Conservation (phyloP, 2,797 vertebrate genomes). For the Myotis daubentonii region DNA sequence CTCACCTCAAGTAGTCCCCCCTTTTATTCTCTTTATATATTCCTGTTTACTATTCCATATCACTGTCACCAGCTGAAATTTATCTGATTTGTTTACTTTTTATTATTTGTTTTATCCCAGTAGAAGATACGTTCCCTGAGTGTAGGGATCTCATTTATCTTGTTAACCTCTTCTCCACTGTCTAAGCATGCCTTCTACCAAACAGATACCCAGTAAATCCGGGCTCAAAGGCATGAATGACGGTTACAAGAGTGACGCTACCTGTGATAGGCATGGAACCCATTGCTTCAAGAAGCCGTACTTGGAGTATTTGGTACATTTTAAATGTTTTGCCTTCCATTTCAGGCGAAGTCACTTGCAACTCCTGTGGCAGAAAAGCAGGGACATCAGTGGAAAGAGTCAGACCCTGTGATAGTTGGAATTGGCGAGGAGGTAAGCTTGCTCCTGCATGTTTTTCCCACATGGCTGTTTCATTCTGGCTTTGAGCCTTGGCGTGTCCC, state of each 20-base stretch:
- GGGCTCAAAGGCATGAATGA: accelerated
- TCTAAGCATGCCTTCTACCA: neutral
- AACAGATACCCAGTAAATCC: neutral
- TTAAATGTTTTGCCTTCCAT: neutral
- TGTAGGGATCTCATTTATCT: neutral
- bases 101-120: neutral
- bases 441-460: neutral
- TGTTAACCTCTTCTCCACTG: neutral
- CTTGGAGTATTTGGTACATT: neutral
- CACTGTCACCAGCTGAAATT: too few relatives aligned
- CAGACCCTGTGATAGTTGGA: constrained; percentile 93
- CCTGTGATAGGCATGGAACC: neutral
- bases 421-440: constrained; percentile 94
- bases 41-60: neutral
- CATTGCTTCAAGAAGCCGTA: neutral
- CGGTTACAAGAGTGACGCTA: accelerated
- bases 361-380: constrained; percentile 88
- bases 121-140: neutral
- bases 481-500: accelerated
- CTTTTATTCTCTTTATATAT: neutral
- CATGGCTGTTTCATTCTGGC: too few relatives aligned
- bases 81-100: neutral
- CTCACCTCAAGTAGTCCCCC: neutral
- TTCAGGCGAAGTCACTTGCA: constrained; percentile 83
- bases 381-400: constrained; percentile 91